Conservation (phyloP, 1,140 invertebrate genomes). For the Drosophila pandora region DNA sequence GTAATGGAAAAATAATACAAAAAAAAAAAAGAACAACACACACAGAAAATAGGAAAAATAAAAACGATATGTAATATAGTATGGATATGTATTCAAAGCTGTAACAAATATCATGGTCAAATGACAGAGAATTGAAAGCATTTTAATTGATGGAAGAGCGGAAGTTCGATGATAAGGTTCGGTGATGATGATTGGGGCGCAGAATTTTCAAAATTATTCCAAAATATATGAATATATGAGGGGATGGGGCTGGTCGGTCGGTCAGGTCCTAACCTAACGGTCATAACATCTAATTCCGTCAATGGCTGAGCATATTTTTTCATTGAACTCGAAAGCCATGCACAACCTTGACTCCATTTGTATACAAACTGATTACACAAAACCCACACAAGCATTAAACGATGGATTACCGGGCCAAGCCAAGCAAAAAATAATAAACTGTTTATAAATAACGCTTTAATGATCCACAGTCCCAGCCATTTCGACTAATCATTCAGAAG, state of each 20-base stretch:
- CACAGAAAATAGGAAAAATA: conserved; percentile 21
- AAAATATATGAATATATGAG: neutral
- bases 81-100: conserved; percentile 30
- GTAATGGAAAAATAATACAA: conserved; percentile 36
- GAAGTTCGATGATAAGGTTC: conserved; percentile 33
- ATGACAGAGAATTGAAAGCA: conserved; percentile 46
- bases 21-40: conserved; percentile 21
- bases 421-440: conserved; percentile 3
- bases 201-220: conserved; percentile 32
- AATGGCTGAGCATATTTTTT: conserved; percentile 5
- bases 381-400: conserved; percentile 26
- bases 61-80: conserved; percentile 36
- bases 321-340: conserved; percentile 10
- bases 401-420: conserved; percentile 24
- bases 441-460: conserved; percentile 2
- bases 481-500: conserved; percentile 4
- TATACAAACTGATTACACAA: conserved; percentile 2
- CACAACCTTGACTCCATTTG: conserved; percentile 15
- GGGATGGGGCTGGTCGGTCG: neutral
- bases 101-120: conserved; percentile 47
- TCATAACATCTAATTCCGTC: neutral
- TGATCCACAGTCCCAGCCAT: neutral
- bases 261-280: neutral
- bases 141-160: conserved; percentile 42
- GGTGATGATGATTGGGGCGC: conserved; percentile 16